Percentiles rank a stretch among this genome's conserved stretches.
Conservation (phyloP, 2,797 vertebrate genomes). For the Fistularia commersonii region DNA sequence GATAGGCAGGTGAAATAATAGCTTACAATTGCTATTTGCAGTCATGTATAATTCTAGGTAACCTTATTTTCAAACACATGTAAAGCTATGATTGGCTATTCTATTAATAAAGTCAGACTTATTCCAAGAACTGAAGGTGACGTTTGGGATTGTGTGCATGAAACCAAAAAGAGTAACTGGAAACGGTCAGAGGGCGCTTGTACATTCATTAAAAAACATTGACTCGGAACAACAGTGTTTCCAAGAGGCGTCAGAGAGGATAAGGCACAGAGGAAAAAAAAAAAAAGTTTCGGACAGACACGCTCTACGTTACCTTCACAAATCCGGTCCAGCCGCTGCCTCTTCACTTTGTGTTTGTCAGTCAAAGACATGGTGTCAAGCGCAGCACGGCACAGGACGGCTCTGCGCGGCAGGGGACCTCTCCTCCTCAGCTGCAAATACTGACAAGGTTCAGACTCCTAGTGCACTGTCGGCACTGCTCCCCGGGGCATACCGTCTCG, state of each 20-base stretch:
- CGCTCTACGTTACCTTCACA: slow-evolving; percentile 74
- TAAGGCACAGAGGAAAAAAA: not conserved
- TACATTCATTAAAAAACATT: not conserved
- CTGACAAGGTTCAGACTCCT: slow-evolving; percentile 63
- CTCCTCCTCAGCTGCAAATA: slow-evolving; percentile 56
- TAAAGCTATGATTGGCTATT: too few relatives aligned
- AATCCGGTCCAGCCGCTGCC: slow-evolving; percentile 80
- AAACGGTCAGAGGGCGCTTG: slow-evolving; percentile 7
- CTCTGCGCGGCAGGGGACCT: slow-evolving; percentile 28
- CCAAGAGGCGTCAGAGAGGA: too few relatives aligned
- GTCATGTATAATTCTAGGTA: too few relatives aligned
- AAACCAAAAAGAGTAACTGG: slow-evolving; percentile 16
- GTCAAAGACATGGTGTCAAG: slow-evolving; percentile 77
- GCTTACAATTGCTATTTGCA: too few relatives aligned
- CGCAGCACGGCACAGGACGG: slow-evolving; percentile 39
- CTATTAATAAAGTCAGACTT: too few relatives aligned
- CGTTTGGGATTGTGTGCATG: not conserved
- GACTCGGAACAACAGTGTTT: too few relatives aligned
- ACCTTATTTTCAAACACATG: too few relatives aligned
- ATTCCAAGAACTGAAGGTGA: too few relatives aligned
- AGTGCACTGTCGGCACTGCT: slow-evolving; percentile 67
- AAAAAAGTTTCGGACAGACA: not conserved
- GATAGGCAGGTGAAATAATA: too few relatives aligned
- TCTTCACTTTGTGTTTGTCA: slow-evolving; percentile 84
- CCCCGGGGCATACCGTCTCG: slow-evolving; percentile 75